Evolutionary conservation across 1,140 invertebrate species (phyloP), one percentile per base, ranked within the genome.

Genomic region (Aphelenchoides besseyi): DNA sequence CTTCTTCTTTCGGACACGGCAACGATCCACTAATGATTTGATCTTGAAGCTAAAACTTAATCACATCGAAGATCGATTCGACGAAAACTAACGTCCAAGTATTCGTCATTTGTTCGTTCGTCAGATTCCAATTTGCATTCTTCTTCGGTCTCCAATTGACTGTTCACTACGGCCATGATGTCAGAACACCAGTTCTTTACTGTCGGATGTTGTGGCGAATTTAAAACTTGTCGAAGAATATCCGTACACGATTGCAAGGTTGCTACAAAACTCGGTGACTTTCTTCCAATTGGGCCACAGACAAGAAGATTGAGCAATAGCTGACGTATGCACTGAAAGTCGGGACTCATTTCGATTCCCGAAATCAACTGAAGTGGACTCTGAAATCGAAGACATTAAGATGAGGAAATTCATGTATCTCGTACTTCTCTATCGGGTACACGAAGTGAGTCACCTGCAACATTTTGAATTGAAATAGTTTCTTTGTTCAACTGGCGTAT

Each of bases 1-100:
- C 89, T 75, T 90, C 90, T 70, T 91, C 90, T 80, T 90, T 89
- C 55, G 88, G 88, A 79, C 89, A 90, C 1, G 89, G 89, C 67
- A 91, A 79, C 18, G 88, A 88, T 18, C 90, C 90, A 52, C 85
- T 86, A 41, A 90, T 86, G 16, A 91, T 88, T 76, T 89, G 83
- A 72, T 89, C 87, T 82, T 90, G 88, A 68, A 90, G 85, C 90
- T 90, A 85, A 48, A 87, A 85, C 64, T 63, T 68, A 28, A 0
- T 59, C 68, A 70, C 67, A 81, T 74, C 52, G 68, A 59, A 29
- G 5, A 59, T 76, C 29, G 26, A 9, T 75, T 12, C 3, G 52
- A 1, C 2, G 35, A 36, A 29, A 36, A 76, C 80, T 72, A 57
- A 83, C 82, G 59, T 83, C 82, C 33, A 83, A 62, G 69, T 83